These are phyloP conservation scores for Flabesymbios commensalis DNA, from an alignment of 2,888 invertebrate genomes.

Conservation along the genomic window DNA sequence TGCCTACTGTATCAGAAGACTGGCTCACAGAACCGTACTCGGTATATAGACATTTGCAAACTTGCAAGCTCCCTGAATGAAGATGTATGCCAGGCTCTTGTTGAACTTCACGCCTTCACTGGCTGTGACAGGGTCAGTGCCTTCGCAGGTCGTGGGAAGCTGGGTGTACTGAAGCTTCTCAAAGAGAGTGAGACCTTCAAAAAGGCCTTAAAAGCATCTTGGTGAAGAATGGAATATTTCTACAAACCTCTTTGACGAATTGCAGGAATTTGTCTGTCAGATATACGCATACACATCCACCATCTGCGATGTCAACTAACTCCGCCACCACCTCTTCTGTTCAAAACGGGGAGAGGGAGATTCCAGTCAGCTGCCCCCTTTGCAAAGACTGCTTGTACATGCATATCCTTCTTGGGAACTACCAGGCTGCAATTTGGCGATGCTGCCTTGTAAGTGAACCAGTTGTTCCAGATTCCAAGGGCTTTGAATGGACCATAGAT, in stretches of 20 bases:
- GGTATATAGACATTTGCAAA: too few relatives aligned
- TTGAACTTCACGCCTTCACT: slow-evolving; percentile 27
- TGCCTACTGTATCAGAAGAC: background rate
- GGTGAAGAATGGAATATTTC: background rate
- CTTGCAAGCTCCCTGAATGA: too few relatives aligned
- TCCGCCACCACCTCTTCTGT: slow-evolving; percentile 23
- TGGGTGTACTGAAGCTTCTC: slow-evolving; percentile 20
- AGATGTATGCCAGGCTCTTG: slow-evolving; percentile 19
- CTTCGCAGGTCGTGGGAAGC: slow-evolving; percentile 24
- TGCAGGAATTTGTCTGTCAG: slow-evolving; percentile 4
- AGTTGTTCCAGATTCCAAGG: slow-evolving; percentile 10
- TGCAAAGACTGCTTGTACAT: slow-evolving; percentile 11
- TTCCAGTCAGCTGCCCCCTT: slow-evolving; percentile 23
- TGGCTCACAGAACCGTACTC: background rate
- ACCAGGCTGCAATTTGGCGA: slow-evolving; percentile 27
- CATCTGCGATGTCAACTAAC: slow-evolving; percentile 16
- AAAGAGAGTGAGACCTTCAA: background rate
- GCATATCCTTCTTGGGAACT: slow-evolving; percentile 19
- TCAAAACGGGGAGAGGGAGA: slow-evolving; percentile 21
- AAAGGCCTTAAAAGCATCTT: background rate
- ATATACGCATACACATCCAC: background rate
- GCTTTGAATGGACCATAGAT: background rate
- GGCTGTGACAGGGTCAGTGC: slow-evolving; percentile 31
- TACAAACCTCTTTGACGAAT: background rate
- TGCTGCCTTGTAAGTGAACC: slow-evolving; percentile 17